These are phyloP conservation scores for Cheilosia vulpina DNA, from an alignment of 2,888 invertebrate genomes.

Conservation along the genomic window DNA sequence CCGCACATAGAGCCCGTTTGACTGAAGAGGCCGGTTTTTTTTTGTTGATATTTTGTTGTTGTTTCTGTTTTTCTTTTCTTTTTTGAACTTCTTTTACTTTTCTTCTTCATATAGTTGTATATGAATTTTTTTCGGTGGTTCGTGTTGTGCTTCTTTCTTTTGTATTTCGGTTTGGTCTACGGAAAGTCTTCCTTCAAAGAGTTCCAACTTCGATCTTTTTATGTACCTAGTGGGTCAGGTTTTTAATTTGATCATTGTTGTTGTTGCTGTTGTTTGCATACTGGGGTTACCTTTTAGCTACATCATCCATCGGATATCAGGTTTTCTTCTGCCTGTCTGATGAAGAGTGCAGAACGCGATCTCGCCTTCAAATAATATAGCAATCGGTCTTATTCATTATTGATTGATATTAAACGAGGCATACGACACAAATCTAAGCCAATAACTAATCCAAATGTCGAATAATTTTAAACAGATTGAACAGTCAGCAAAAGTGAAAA, in stretches of 20 bases:
- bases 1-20: constrained; percentile 36
- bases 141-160: constrained; percentile 54
- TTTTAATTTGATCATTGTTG: constrained; percentile 33
- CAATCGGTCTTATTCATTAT: constrained; percentile 21
- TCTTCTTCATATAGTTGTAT: neutral
- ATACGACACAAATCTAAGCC: neutral
- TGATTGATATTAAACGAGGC: constrained; percentile 48
- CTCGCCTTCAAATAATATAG: constrained; percentile 14
- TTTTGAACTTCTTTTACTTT: constrained; percentile 13
- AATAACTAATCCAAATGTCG: constrained; percentile 1
- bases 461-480: no score
- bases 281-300: constrained; percentile 8
- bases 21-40: constrained; percentile 67
- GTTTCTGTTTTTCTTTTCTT: constrained; percentile 34
- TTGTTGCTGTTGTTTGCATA: constrained; percentile 26
- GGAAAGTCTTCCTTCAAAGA: constrained; percentile 30
- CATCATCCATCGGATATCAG: constrained; percentile 42
- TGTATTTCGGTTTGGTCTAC: constrained; percentile 26
- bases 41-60: constrained; percentile 46
- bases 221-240: constrained; percentile 59
- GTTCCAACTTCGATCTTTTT: constrained; percentile 51
- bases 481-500: constrained; percentile 48
- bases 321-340: constrained; percentile 35
- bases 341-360: constrained; percentile 11
- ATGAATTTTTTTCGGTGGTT: constrained; percentile 29